These are phyloP conservation scores for Odontamblyopus lacepedii DNA, from an alignment of 2,797 vertebrate genomes.

Conservation along the genomic window DNA sequence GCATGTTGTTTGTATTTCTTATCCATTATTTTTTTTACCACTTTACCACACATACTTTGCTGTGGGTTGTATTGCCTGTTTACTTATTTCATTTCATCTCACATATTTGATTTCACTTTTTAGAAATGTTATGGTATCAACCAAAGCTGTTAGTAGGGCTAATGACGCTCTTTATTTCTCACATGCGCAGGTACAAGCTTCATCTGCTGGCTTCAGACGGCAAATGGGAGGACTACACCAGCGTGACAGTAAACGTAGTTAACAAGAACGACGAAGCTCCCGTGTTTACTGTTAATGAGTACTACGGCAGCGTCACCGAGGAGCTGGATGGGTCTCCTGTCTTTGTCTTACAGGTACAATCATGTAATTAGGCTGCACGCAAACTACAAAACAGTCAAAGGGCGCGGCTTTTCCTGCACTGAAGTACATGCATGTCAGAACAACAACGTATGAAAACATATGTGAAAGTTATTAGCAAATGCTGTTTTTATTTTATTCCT, in stretches of 20 bases:
- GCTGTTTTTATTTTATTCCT: background rate
- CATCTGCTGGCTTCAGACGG: constrained; percentile 88
- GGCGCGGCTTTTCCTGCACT: background rate
- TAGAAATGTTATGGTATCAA: background rate
- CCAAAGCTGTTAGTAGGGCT: background rate
- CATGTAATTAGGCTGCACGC: background rate
- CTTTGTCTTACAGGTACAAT: constrained; percentile 87
- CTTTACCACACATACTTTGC: background rate
- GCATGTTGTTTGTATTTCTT: background rate
- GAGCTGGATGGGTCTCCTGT: constrained; percentile 85
- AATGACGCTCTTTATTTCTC: constrained; percentile 5
- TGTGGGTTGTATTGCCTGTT: background rate
- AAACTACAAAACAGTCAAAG: background rate
- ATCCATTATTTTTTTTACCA: background rate
- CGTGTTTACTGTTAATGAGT: constrained; percentile 86
- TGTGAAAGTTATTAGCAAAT: background rate
- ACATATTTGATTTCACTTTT: constrained; percentile 1
- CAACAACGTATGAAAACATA: background rate
- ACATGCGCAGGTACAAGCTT: constrained; percentile 78
- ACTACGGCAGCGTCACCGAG: constrained; percentile 88
- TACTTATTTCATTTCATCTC: background rate
- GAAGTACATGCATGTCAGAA: background rate
- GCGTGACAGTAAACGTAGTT: constrained; percentile 79
- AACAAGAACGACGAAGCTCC: constrained; percentile 93
- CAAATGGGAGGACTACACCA: constrained; percentile 89